Conservation (phyloP, 2,797 vertebrate genomes). For the Acanthurus leucopareius region DNA sequence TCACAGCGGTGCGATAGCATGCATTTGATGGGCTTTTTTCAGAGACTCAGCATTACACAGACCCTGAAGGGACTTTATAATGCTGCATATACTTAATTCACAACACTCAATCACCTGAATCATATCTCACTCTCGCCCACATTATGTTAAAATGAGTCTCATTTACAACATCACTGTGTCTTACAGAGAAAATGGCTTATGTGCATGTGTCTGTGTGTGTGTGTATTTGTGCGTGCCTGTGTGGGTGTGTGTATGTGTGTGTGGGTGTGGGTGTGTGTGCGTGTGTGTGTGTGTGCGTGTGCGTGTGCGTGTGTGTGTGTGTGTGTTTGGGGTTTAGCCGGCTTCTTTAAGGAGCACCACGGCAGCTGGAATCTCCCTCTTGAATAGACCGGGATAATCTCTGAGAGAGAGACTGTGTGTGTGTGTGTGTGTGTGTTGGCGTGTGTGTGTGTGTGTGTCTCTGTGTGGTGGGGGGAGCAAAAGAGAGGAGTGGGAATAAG, state of each 20-base stretch:
- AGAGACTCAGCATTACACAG: conserved; percentile 4
- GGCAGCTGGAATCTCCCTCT: conserved; percentile 64
- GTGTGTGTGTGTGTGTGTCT: conserved; percentile 1
- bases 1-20: neutral
- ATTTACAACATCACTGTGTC: conserved; percentile 40
- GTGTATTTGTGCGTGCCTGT: conserved; percentile 24
- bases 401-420: conserved; percentile 7
- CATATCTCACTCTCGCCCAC: conserved; percentile 14
- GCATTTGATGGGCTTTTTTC: conserved; percentile 15
- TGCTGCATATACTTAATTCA: neutral
- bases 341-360: conserved; percentile 56
- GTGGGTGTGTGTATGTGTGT: conserved; percentile 27
- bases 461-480: neutral
- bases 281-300: conserved; percentile 22
- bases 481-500: conserved; percentile 38
- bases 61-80: conserved; percentile 18
- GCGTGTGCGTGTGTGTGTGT: conserved; percentile 22
- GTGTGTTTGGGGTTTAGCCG: conserved; percentile 55
- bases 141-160: conserved; percentile 40
- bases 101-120: conserved; percentile 17
- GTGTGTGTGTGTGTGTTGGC: conserved; percentile 13
- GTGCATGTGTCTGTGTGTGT: conserved; percentile 29
- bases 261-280: conserved; percentile 28
- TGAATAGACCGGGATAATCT: conserved; percentile 73
- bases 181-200: neutral